Base-by-base conservation (phyloP, 2,888 invertebrate genomes). In the Eupithecia dodoneata region DNA sequence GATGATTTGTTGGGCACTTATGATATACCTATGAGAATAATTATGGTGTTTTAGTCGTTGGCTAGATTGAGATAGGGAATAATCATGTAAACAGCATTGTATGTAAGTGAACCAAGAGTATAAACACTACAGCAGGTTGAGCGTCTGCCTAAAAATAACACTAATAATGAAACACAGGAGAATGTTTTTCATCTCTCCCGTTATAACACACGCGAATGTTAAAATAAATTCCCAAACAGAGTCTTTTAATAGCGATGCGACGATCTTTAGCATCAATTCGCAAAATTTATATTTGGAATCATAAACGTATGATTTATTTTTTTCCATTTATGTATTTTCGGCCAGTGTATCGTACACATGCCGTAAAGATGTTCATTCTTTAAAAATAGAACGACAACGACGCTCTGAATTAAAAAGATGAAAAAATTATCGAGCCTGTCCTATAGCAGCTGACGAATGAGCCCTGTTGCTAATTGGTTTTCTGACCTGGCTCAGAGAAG, bases 111-210 rank as follows among this genome's bases (percentile, higher is more conserved):
- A 91, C 80, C 90, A 89, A 85, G 90, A 87, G 87, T 89, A 91
- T 93, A 94, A 93, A 92, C 93, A 93, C 92, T 91, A 90, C 91
- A 91, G 92, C 94, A 94, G 94, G 94, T 94, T 94, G 92, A 92
- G 88, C 90, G 90, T 87, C 76, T 86, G 88, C 90, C 93, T 95
- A 94, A 93, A 94, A 93, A 94, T 95, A 95, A 88, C 91, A 88
- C 89, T 90, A 93, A 94, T 93, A 94, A 94, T 94, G 93, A 94
- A 94, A 93, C 93, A 89, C 94, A 92, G 94, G 95, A 92, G 92
- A 94, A 93, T 95, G 95, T 94, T 94, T 94, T 94, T 94, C 94
- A 94, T 94, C 94, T 93, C 93, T 86, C 88, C 89, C 90, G 93
- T 93, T 94, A 92, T 90, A 75, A 93, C 91, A 90, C 89, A 91